Evolutionary conservation across 2,797 vertebrate genomes (phyloP), one percentile per base, ranked within the genome.

Genomic region (Pangasius krempfi): DNA sequence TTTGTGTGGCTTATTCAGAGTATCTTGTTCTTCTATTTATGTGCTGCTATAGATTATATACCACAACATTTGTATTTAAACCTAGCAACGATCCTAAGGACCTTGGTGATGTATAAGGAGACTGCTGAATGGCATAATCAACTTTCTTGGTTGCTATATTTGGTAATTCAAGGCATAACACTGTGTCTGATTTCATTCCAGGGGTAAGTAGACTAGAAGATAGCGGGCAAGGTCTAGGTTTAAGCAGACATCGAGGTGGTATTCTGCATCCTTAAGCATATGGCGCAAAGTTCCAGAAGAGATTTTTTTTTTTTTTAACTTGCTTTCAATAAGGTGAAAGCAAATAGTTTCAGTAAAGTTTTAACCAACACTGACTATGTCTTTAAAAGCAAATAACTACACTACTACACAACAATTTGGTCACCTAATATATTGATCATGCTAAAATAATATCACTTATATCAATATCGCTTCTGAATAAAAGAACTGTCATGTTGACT

Each of bases 21-120:
- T 25, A 76, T 30, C 44, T 20, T 44, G 20, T n/a, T 56, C 76
- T 50, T 4, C 8, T 25, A 64, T 76, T 66, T 30, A 44, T 20
- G 14, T 60, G 70, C 44, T 84, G 87, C 56, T 76, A 66, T 87
- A 60, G 33, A 22, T 72, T 83, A 60, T 88, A 75, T 79, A 84
- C 75, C n/a, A n/a, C 27, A 72, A 50, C 44, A 54, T 73, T 81
- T 68, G 52, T 52, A 50, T 73, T 52, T 73, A 66, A 27, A 81
- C 20, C 76, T 7, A 60, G 85, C 52, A 78, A 76, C n/a, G n/a
- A 80, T 60, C 27, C n/a, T 54, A 56, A 37, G 18, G 88, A 56
- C 88, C 88, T 89, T 62, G 84, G 76, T 50, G 75, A n/a, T 78
- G 33, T 68, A 33, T 72, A 54, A 64, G 33, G 30, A 79, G 50